Evolutionary conservation across 2,888 invertebrate genomes (phyloP).

Genomic region (Tridacna crocea): DNA sequence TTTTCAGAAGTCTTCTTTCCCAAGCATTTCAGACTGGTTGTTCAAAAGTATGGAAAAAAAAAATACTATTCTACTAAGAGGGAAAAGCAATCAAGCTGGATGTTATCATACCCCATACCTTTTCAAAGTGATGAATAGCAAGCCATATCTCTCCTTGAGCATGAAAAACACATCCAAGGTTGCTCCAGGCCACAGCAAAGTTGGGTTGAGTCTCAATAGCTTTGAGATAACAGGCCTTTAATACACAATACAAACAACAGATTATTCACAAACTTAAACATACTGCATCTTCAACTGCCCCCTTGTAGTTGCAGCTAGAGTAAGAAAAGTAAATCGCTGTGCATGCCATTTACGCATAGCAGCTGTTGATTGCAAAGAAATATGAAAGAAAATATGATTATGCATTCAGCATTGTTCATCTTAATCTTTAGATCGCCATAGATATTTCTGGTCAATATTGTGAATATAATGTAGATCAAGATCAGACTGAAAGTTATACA

Average conservation of each 20-base stretch:
- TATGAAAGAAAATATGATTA: conserved; percentile 22
- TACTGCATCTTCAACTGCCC: not conserved
- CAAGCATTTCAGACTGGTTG: too few species aligned
- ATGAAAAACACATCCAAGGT: conserved; percentile 99
- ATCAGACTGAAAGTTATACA: too few species aligned
- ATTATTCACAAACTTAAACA: not conserved
- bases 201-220: conserved; percentile 99
- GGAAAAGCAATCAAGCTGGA: too few species aligned
- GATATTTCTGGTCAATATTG: too few species aligned
- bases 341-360: conserved; percentile 3
- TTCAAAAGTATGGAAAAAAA: too few species aligned
- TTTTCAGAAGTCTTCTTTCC: too few species aligned
- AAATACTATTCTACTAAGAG: too few species aligned
- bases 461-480: too few species aligned
- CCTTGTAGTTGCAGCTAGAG: not conserved
- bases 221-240: conserved; percentile 99
- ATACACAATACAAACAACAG: conserved; percentile 8
- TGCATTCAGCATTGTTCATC: conserved; percentile 9
- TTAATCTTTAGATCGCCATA: not conserved
- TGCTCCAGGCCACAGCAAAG: conserved; percentile 99
- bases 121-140: conserved; percentile 99
- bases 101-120: conserved; percentile 84
- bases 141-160: conserved; percentile 99
- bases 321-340: not conserved
- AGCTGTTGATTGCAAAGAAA: conserved; percentile 14